Conservation (phyloP, 2,113 vertebrate species). For the Myxocyprinus asiaticus region DNA sequence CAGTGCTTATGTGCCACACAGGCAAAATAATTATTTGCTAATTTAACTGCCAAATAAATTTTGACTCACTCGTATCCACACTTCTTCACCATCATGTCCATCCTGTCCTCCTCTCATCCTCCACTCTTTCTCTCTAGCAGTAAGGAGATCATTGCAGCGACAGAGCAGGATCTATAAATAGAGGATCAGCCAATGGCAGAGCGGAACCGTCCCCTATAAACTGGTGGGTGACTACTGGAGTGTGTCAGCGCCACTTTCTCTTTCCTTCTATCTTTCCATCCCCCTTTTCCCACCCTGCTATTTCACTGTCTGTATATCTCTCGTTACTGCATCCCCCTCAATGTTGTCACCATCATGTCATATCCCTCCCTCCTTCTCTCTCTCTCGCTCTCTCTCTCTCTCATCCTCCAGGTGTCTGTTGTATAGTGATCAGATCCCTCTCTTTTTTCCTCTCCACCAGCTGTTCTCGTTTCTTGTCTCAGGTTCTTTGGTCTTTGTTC, state of each 20-base stretch:
- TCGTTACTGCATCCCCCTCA: conserved; percentile 15
- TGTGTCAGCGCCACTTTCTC: conserved; percentile 52
- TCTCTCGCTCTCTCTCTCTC: conserved; percentile 25
- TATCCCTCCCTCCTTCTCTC: neutral
- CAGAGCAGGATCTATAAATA: conserved; percentile 72
- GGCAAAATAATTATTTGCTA: conserved; percentile 12
- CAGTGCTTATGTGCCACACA: neutral
- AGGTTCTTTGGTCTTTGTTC: conserved; percentile 15
- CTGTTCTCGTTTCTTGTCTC: conserved; percentile 31
- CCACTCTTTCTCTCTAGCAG: conserved; percentile 40
- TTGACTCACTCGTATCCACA: conserved; percentile 22
- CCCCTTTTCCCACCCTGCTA: neutral
- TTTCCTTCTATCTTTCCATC: conserved; percentile 52
- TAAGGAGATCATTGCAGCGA: conserved; percentile 60
- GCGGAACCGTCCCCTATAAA: conserved; percentile 65
- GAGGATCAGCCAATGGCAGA: conserved; percentile 72
- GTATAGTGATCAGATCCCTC: conserved; percentile 21
- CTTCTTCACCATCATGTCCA: conserved; percentile 4
- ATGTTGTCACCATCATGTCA: conserved; percentile 44
- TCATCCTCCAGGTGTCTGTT: conserved; percentile 21
- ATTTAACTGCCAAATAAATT: neutral
- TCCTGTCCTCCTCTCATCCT: conserved; percentile 38
- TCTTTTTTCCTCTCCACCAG: conserved; percentile 32
- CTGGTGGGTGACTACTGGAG: conserved; percentile 55
- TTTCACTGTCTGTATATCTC: conserved; percentile 47